phyloP scores from a whole-genome alignment of 2,888 invertebrate species.

The Micoletzkya japonica region DNA sequence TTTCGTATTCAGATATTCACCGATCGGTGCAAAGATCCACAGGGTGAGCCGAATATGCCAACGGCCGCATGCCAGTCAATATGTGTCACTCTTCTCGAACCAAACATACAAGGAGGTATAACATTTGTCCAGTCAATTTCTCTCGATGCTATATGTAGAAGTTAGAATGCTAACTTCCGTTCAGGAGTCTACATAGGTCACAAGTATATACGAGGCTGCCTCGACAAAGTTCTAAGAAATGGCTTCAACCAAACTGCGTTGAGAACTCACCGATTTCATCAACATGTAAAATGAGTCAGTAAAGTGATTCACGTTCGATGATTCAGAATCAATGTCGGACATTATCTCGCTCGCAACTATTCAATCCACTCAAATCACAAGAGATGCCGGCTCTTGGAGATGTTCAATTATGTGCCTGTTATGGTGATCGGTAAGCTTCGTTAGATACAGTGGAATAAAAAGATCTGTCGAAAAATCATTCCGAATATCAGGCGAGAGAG shows the following conservation, averaged over 20 bases:
- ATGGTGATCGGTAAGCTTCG: slow-evolving; percentile 15
- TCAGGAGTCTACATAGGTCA: slow-evolving; percentile 62
- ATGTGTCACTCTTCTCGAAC: slow-evolving; percentile 57
- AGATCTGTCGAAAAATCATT: too few relatives aligned
- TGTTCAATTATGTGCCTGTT: slow-evolving; percentile 25
- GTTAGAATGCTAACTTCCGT: slow-evolving; percentile 7
- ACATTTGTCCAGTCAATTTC: not conserved
- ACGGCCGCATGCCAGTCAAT: slow-evolving; percentile 50
- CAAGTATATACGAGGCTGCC: slow-evolving; percentile 62
- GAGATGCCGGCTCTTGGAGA: slow-evolving; percentile 14
- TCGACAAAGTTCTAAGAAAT: slow-evolving; percentile 57
- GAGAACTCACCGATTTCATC: slow-evolving; percentile 59
- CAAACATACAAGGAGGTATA: slow-evolving; percentile 60
- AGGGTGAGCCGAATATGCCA: slow-evolving; percentile 52
- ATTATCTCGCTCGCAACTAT: slow-evolving; percentile 19
- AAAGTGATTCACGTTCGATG: not conserved
- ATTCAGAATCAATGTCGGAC: slow-evolving; percentile 27
- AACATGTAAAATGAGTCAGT: slow-evolving; percentile 35
- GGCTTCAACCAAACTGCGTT: slow-evolving; percentile 62
- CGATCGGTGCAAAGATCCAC: slow-evolving; percentile 58
- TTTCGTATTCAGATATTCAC: slow-evolving; percentile 51
- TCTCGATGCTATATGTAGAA: not conserved
- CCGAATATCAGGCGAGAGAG: too few relatives aligned
- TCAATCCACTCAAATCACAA: slow-evolving; percentile 9
- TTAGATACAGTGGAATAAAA: not conserved